Evolutionary conservation across 2,113 vertebrate species (phyloP), one percentile per base, ranked within the genome.

Genomic region (Protomyctophum bolini): DNA sequence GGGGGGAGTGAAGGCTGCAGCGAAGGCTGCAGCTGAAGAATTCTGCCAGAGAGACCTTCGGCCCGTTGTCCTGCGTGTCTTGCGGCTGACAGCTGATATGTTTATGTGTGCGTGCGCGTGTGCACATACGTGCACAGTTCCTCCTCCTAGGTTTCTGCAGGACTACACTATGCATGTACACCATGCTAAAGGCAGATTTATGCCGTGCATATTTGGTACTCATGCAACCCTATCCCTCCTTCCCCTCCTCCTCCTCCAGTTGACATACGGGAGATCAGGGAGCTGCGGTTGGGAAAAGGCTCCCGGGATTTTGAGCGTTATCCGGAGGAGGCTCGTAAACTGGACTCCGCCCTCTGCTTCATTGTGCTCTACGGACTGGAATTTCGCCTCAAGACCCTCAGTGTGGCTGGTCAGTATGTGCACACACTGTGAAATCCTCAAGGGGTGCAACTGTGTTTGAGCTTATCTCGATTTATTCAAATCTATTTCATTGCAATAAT

Each of bases 281-380:
- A 96, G 90, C 93, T 96, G 83, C 93, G 95, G 7, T 84, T 92
- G 69, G 95, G 95, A 41, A 96, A 94, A 86, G 92, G 92, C 73
- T 95, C 95, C 0, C 88, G 95, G 56, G 95, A 96, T 80, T 96
- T 96, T 6, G 95, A 96, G 85, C 93, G 95, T 10, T 96, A 95
- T 59, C 94, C 94, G 0, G 95, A 96, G 85, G 95, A 96, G 0
- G 93, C 94, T 54, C 92, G 95, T 21, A 95, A 95, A 62, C 76
- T 95, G 65, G 95, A 96, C 83, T 66, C 91, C 46, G 63, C 87
- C 61, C 92, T 94, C 86, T 96, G 95, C 88, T 96, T 96, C 85
- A 95, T 96, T 83, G 91, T 96, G 68, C 89, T 96, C n/a, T 95
- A 95, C 0, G 95, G 95, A 12, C 89, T 89, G 61, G 95, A 96